phyloP scores from a whole-genome alignment of 2,797 vertebrate genomes.

The Mico argentatus region DNA sequence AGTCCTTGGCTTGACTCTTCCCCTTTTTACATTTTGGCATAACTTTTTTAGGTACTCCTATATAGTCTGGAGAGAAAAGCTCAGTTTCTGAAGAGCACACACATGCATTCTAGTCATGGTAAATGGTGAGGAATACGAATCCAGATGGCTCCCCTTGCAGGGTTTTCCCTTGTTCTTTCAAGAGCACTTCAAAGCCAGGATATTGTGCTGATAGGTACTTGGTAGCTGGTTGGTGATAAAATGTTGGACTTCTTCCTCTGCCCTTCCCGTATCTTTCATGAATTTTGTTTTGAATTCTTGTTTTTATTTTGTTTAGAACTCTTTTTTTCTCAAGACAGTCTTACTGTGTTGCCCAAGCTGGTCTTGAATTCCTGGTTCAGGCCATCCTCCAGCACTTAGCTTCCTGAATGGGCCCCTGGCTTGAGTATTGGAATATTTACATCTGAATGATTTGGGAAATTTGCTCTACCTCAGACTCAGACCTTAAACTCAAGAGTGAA shows the following conservation, averaged over 20 bases:
- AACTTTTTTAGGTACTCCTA: neutral
- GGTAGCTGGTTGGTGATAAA: neutral
- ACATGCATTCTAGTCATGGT: neutral
- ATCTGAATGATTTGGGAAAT: neutral
- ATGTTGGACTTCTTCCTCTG: neutral
- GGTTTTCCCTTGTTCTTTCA: neutral
- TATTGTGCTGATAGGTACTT: neutral
- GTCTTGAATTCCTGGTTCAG: neutral
- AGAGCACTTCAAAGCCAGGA: neutral
- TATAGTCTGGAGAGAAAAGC: neutral
- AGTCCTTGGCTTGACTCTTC: neutral
- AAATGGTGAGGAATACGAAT: neutral
- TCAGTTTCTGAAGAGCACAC: neutral
- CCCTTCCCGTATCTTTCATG: neutral
- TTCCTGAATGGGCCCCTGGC: neutral
- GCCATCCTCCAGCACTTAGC: neutral
- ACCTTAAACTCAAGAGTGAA: neutral
- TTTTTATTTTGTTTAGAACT: neutral
- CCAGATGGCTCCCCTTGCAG: neutral
- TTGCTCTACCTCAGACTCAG: neutral
- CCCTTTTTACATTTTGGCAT: neutral
- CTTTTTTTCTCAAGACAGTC: neutral
- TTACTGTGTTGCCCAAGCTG: neutral
- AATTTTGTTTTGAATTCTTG: neutral
- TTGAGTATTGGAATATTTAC: neutral